Evolutionary conservation across 2,113 vertebrate genomes (phyloP).

Genomic region (Hucho hucho): DNA sequence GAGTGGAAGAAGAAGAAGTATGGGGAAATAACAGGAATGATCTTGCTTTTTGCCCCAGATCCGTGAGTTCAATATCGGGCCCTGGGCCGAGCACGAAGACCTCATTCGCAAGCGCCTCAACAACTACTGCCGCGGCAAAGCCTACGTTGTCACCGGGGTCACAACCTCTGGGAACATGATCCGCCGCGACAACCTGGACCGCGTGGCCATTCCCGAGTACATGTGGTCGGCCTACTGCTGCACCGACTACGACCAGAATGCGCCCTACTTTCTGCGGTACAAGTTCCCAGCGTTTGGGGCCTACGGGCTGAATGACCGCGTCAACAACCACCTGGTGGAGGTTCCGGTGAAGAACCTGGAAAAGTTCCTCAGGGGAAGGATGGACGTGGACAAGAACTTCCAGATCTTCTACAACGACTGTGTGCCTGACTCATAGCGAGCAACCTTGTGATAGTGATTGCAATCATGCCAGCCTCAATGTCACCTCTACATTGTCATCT

Average conservation of each 20-base stretch:
- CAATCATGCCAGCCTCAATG: too few species aligned
- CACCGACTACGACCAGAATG: constrained; percentile 35
- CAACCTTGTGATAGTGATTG: too few species aligned
- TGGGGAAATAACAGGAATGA: too few species aligned
- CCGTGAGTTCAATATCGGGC: constrained; percentile 41
- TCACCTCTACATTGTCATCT: too few species aligned
- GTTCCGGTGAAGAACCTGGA: constrained; percentile 39
- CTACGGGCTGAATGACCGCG: constrained; percentile 36
- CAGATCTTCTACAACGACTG: constrained; percentile 50
- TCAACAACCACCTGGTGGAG: constrained; percentile 40
- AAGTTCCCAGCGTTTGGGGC: constrained; percentile 39
- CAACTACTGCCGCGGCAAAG: constrained; percentile 40
- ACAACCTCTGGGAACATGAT: constrained; percentile 46
- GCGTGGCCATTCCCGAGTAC: constrained; percentile 38
- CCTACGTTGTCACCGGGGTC: constrained; percentile 28
- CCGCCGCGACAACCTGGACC: constrained; percentile 18
- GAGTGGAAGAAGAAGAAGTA: too few species aligned
- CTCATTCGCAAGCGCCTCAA: constrained; percentile 36
- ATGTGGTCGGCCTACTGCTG: constrained; percentile 48
- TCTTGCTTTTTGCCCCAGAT: too few species aligned
- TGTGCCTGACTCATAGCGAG: constrained; percentile 19
- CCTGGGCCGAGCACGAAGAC: constrained; percentile 63
- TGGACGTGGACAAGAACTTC: constrained; percentile 48
- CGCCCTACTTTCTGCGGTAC: constrained; percentile 34
- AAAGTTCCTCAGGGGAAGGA: constrained; percentile 37